These are phyloP conservation scores for Melanostigma gelatinosum DNA, from an alignment of 2,113 vertebrate genomes.

Conservation along the genomic window DNA sequence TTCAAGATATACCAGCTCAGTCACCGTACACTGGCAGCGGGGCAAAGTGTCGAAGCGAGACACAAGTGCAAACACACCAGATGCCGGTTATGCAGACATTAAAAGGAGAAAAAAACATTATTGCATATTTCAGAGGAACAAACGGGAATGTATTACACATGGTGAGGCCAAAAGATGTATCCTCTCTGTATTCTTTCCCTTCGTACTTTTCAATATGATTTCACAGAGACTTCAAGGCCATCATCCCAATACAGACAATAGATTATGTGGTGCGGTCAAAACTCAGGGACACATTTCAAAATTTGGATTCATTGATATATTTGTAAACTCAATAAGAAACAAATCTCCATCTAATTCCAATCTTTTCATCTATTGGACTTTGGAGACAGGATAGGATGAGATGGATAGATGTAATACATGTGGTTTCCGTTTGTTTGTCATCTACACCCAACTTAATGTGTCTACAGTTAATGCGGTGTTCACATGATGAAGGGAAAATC, in stretches of 20 bases:
- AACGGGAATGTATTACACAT: conserved; percentile 9
- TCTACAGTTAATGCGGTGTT: background rate
- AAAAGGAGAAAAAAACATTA: background rate
- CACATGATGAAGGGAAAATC: background rate
- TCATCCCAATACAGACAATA: background rate
- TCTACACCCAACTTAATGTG: background rate
- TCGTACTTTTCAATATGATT: background rate
- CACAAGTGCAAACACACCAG: conserved; percentile 46
- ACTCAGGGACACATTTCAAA: background rate
- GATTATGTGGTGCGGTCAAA: background rate
- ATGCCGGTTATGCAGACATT: conserved; percentile 30
- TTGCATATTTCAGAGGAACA: conserved; percentile 40
- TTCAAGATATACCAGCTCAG: conserved; percentile 72
- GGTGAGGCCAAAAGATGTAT: background rate
- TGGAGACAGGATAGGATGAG: background rate
- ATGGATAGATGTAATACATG: background rate
- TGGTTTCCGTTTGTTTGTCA: background rate
- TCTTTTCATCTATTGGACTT: background rate
- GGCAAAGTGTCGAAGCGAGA: conserved; percentile 56
- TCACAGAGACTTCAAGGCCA: background rate
- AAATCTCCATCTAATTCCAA: background rate
- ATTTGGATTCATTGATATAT: background rate
- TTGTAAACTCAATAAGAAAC: background rate
- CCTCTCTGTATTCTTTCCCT: background rate
- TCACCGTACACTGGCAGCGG: conserved; percentile 39